Evolutionary conservation across 53 echinoderm and acorn worm species (phyloP).

Genomic region (Holothuria leucospilota): DNA sequence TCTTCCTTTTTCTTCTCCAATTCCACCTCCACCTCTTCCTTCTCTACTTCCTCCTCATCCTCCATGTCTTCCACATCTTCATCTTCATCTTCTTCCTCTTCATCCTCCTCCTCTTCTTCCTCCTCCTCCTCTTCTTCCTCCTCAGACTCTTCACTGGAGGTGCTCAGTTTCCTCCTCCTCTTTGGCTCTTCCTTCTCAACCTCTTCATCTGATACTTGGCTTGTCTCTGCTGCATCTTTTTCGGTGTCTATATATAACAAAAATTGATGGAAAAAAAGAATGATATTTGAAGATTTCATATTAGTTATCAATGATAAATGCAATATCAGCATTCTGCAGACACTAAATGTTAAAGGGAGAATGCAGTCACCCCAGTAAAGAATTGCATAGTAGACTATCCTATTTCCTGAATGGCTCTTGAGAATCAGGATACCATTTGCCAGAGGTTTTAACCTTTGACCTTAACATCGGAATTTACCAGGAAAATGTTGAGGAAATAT

Average conservation of each 20-base stretch:
- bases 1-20: conserved; percentile 42
- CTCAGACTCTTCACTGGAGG: conserved; percentile 48
- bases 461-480: no score
- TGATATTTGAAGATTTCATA: no score
- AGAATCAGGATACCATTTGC: no score
- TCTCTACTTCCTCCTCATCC: conserved; percentile 53
- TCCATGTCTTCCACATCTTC: conserved; percentile 60
- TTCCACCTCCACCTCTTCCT: conserved; percentile 56
- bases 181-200: conserved; percentile 34
- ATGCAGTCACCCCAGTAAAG: no score
- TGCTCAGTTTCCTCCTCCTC: conserved; percentile 3
- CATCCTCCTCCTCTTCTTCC: conserved; percentile 73
- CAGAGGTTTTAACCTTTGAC: no score
- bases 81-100: conserved; percentile 48
- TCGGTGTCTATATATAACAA: conserved; percentile 61
- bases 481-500: no score
- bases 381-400: no score
- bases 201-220: conserved; percentile 53
- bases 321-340: no score
- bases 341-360: no score
- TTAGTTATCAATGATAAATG: no score
- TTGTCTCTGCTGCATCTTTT: conserved; percentile 65
- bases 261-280: no score
- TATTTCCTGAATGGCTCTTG: no score
- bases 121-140: conserved; percentile 60